A percentile compares a stretch with the other conserved stretches of the same genome.
Conservation (phyloP, 1,140 invertebrate species). For the Tetranychus cinnabarinus region DNA sequence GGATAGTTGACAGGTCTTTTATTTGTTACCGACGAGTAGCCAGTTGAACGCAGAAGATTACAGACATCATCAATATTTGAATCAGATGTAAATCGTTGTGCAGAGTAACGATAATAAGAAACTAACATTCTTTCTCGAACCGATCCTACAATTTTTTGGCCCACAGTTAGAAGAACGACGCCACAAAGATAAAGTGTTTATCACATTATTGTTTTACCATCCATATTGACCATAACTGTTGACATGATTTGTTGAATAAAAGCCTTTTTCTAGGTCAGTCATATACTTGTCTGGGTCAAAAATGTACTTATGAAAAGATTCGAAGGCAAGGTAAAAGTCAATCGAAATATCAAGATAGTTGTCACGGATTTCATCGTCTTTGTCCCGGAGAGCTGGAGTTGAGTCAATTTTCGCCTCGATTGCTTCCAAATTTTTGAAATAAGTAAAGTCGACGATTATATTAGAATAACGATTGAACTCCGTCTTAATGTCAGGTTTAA, state of each 20-base stretch:
- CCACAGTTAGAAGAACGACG: conserved; percentile 68
- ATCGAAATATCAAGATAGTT: conserved; percentile 67
- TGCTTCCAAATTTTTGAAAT: conserved; percentile 59
- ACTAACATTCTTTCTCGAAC: conserved; percentile 75
- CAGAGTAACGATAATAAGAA: conserved; percentile 55
- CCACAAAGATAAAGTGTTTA: conserved; percentile 84
- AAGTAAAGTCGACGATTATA: conserved; percentile 73
- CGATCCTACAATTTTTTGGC: conserved; percentile 62
- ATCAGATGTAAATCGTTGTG: conserved; percentile 40
- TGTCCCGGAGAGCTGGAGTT: conserved; percentile 52
- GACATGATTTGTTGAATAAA: conserved; percentile 85
- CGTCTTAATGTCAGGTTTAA: conserved; percentile 51
- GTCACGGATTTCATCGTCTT: conserved; percentile 77
- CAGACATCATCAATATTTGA: conserved; percentile 90
- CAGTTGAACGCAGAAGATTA: conserved; percentile 68
- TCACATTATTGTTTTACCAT: conserved; percentile 90
- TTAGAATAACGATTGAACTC: conserved; percentile 60
- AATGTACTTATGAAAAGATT: conserved; percentile 81
- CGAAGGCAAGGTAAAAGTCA: conserved; percentile 76
- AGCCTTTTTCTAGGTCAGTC: conserved; percentile 67
- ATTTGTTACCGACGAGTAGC: conserved; percentile 32
- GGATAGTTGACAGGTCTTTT: conserved; percentile 64
- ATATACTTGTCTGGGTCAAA: conserved; percentile 64
- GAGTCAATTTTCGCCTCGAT: conserved; percentile 69
- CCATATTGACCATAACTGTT: conserved; percentile 61